Percentiles rank a stretch among this genome's conserved stretches.
Evolutionary conservation across 2,113 vertebrate species (phyloP).

Genomic region (Pelobates fuscus): DNA sequence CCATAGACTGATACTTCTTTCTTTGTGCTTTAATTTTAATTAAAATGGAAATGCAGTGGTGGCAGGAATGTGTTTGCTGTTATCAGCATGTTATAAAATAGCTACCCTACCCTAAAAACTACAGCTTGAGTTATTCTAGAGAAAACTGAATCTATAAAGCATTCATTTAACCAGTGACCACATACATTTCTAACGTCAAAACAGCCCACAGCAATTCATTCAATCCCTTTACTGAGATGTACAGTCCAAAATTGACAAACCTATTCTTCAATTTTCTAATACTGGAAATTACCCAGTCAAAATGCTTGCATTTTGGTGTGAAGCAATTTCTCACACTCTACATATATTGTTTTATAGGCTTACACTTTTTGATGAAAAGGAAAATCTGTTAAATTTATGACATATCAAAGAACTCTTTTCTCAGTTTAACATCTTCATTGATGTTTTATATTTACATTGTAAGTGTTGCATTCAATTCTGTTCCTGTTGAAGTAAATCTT

Average conservation of each 20-base stretch:
- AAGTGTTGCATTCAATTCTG: not conserved
- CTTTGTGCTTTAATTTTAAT: not conserved
- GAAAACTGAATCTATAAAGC: not conserved
- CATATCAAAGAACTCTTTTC: slow-evolving; percentile 1
- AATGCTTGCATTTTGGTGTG: slow-evolving; percentile 8
- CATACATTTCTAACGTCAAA: too few relatives aligned
- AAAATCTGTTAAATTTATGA: slow-evolving; percentile 15
- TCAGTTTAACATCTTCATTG: not conserved
- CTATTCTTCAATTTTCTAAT: slow-evolving; percentile 8
- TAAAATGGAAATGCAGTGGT: not conserved
- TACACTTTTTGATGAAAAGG: slow-evolving; percentile 25
- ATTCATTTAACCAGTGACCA: not conserved
- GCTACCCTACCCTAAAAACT: not conserved
- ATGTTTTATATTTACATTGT: slow-evolving; percentile 21
- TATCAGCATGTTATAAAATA: not conserved
- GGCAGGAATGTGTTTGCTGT: not conserved
- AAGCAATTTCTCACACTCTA: not conserved
- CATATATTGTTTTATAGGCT: slow-evolving; percentile 29
- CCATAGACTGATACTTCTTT: not conserved
- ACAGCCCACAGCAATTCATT: not conserved
- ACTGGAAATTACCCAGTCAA: slow-evolving; percentile 21
- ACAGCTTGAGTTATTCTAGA: not conserved
- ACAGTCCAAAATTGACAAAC: slow-evolving; percentile 17
- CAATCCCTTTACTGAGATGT: not conserved
- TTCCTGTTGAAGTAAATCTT: not conserved